These are phyloP conservation scores for Pristionchus arcanus DNA, from an alignment of 2,888 invertebrate species.

Conservation along the genomic window DNA sequence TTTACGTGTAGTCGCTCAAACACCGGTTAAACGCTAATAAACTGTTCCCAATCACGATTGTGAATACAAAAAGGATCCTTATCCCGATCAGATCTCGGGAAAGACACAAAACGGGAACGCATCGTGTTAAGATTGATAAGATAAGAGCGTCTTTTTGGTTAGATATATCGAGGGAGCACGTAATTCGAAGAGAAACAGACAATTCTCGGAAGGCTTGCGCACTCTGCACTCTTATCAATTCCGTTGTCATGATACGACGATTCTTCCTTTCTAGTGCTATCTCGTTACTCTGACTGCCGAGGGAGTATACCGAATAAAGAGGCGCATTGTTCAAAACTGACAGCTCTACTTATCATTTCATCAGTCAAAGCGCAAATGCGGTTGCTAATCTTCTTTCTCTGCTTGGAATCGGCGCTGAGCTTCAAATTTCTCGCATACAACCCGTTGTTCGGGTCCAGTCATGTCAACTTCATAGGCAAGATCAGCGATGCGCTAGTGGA, in stretches of 20 bases:
- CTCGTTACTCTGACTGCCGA: too few species aligned
- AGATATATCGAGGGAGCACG: neutral
- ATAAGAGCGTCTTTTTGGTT: neutral
- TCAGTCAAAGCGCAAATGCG: neutral
- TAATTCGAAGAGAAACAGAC: too few species aligned
- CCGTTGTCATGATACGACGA: too few species aligned
- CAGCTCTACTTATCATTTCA: neutral
- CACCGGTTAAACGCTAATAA: neutral
- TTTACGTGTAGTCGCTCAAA: neutral
- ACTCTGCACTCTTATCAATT: neutral
- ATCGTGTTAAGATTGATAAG: neutral
- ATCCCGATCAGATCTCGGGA: neutral
- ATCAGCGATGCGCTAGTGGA: constrained; percentile 63
- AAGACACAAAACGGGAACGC: neutral
- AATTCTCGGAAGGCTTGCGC: neutral
- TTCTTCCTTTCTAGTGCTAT: too few species aligned
- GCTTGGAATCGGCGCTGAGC: neutral
- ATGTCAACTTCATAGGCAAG: constrained; percentile 61
- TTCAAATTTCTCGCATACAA: constrained; percentile 58
- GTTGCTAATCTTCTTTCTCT: neutral
- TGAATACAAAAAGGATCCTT: neutral
- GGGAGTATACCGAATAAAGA: too few species aligned
- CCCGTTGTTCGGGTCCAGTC: constrained; percentile 63
- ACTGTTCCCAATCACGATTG: neutral
- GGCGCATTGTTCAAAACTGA: too few species aligned